Conservation (phyloP, 2,797 vertebrate species). For the Amazona finschi region DNA sequence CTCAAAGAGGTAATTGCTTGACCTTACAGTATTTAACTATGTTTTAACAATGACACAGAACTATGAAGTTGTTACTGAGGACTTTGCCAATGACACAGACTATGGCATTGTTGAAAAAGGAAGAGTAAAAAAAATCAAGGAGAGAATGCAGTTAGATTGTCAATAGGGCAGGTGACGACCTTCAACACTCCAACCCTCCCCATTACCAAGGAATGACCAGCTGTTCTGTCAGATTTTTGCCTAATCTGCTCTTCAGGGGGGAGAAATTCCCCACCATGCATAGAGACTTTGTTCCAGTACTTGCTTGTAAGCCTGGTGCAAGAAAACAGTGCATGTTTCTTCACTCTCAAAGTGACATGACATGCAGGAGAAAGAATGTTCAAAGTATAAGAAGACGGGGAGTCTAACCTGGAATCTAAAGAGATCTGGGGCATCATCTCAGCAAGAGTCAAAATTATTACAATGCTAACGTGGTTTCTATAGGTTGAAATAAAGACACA, state of each 20-base stretch:
- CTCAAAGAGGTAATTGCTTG: not conserved
- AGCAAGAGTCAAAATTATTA: not conserved
- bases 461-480: not conserved
- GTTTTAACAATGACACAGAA: not conserved
- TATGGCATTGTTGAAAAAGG: not conserved
- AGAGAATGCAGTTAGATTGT: not conserved
- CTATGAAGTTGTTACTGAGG: not conserved
- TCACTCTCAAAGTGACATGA: not conserved
- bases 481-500: not conserved
- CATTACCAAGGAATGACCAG: not conserved
- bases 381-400: not conserved
- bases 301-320: not conserved
- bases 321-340: not conserved
- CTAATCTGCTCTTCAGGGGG: not conserved
- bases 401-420: not conserved
- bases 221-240: not conserved
- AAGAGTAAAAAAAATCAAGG: not conserved
- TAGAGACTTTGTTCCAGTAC: not conserved
- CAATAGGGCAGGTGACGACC: not conserved
- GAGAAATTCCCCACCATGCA: not conserved
- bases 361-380: not conserved
- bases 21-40: not conserved
- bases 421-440: not conserved
- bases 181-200: not conserved
- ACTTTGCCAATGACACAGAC: not conserved